These are phyloP conservation scores for Hymenochirus boettgeri DNA, from an alignment of 2,113 vertebrate species.

Conservation along the genomic window DNA sequence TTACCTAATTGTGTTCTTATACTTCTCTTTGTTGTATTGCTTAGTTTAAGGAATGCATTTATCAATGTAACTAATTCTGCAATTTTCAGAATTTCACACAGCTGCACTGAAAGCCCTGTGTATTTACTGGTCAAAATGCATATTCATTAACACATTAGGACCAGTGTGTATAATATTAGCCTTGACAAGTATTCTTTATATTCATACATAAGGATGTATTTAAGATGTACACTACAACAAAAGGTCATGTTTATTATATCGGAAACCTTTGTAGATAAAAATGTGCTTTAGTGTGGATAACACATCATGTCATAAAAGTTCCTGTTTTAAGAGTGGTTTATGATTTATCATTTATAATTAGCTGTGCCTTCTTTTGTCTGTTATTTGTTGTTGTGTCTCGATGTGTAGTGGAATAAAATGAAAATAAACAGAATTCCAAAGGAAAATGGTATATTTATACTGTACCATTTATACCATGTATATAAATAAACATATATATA, in stretches of 20 bases:
- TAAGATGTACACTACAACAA: background rate
- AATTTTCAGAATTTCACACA: constrained; percentile 8
- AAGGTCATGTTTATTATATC: background rate
- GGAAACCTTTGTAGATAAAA: too few species aligned
- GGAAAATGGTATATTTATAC: too few species aligned
- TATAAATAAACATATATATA: too few species aligned
- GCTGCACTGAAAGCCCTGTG: background rate
- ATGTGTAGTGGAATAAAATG: too few species aligned
- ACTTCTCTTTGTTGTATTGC: background rate
- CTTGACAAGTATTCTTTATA: background rate
- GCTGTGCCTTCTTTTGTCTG: too few species aligned
- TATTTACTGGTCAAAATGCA: constrained; percentile 16
- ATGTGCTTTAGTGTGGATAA: too few species aligned
- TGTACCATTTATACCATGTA: too few species aligned
- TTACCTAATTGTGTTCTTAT: background rate
- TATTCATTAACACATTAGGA: constrained; percentile 7
- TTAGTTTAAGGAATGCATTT: background rate
- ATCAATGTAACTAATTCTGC: background rate
- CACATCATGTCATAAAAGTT: too few species aligned
- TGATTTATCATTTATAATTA: too few species aligned
- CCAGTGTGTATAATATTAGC: background rate
- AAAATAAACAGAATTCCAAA: too few species aligned
- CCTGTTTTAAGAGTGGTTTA: too few species aligned
- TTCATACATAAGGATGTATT: background rate
- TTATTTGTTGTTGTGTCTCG: too few species aligned